phyloP scores from a whole-genome alignment of 2,888 invertebrate species.

The Athalia circularis region DNA sequence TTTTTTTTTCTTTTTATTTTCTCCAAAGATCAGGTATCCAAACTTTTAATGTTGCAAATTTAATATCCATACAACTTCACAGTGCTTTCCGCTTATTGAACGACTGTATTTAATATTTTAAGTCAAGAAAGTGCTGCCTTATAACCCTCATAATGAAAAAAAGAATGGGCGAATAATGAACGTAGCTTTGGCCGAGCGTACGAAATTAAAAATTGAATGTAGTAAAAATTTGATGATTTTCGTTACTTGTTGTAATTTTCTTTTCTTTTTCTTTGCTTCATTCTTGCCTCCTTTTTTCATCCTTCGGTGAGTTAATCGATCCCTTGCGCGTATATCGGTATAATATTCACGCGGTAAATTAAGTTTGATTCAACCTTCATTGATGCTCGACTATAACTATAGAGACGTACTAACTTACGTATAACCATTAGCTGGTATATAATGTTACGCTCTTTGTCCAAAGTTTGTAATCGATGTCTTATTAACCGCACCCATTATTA shows the following conservation, averaged over 20 bases:
- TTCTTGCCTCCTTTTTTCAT: neutral
- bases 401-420: too few species aligned
- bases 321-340: neutral
- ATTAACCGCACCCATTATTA: constrained; percentile 28
- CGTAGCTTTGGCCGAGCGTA: neutral
- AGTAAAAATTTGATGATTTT: too few species aligned
- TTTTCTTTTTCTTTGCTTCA: neutral
- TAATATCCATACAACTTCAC: constrained; percentile 27
- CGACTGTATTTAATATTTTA: constrained; percentile 36
- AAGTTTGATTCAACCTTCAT: constrained; percentile 2
- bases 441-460: constrained; percentile 26
- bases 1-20: neutral
- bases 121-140: constrained; percentile 27
- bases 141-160: constrained; percentile 3
- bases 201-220: constrained; percentile 40
- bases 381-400: constrained; percentile 7
- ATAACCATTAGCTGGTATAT: neutral
- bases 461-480: constrained; percentile 29
- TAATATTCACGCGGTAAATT: neutral
- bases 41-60: constrained; percentile 14
- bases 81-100: constrained; percentile 30
- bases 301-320: neutral
- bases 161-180: constrained; percentile 16
- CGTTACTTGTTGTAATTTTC: neutral
- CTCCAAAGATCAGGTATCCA: constrained; percentile 8